A percentile compares a stretch with the other conserved stretches of the same genome.
Conservation (phyloP, 1,140 invertebrate species). For the Drosophila nasuta region DNA sequence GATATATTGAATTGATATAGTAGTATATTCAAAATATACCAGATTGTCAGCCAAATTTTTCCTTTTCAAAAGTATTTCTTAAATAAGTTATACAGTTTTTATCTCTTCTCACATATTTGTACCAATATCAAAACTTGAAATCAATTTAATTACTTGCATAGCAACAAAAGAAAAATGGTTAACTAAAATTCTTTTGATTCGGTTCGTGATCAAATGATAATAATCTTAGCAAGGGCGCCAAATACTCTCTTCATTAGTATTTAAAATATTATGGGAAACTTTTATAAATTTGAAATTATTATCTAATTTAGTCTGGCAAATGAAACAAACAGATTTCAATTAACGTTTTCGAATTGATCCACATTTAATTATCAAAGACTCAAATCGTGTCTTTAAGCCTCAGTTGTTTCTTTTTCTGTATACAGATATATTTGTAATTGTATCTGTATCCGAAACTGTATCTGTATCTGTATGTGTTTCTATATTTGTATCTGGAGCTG, state of each 20-base stretch:
- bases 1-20: too few species aligned
- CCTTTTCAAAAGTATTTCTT: too few species aligned
- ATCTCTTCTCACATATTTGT: too few species aligned
- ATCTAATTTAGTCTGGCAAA: not conserved
- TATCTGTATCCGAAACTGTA: not conserved
- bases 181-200: too few species aligned
- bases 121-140: too few species aligned
- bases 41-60: too few species aligned
- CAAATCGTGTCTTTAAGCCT: not conserved
- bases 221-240: not conserved
- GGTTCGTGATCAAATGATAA: too few species aligned
- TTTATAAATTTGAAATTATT: not conserved
- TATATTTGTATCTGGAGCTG: slow-evolving; percentile 16
- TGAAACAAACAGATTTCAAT: not conserved
- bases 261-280: not conserved
- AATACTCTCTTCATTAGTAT: not conserved
- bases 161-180: too few species aligned
- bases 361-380: not conserved
- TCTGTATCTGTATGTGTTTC: slow-evolving; percentile 6
- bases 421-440: not conserved
- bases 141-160: too few species aligned
- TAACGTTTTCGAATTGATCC: not conserved
- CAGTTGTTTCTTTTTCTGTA: not conserved
- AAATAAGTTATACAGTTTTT: too few species aligned
- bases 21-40: too few species aligned